Base-by-base conservation (phyloP, 2,888 invertebrate genomes). In the Clitarchus hookeri region DNA sequence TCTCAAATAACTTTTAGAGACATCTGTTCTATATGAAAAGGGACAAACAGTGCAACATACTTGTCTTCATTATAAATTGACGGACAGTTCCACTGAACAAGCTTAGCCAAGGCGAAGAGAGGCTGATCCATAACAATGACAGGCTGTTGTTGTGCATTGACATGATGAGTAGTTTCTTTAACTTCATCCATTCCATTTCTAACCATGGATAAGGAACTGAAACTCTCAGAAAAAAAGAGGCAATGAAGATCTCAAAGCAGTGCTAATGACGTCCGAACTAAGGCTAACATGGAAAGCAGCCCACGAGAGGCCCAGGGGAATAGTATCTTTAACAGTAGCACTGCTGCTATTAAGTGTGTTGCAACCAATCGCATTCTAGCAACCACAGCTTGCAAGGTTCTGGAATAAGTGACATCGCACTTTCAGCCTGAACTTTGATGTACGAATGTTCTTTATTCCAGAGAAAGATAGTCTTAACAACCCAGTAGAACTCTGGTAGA, bases 111-210 rank as follows among this genome's bases (percentile, higher is more conserved):
- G n/a, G 78, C 78, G 78, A 78, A 78, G 26, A 3, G n/a, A n/a
- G n/a, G 78, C 78, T 78, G 78, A 78, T 78, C 78, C 78, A 6
- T 78, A 78, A n/a, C n/a, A 25, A 78, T 6, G 78, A 78, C n/a
- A 6, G 9, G 78, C 26, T 78, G 13, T 78, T 78, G 78, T 25
- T 78, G 16, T 23, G 11, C 19, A 78, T 78, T 78, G 3, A 78
- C 25, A 78, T 6, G 78, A 23, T 19, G 78, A 26, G 78, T 23
- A 25, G 78, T 12, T 78, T 12, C 78, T 26, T 78, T 78, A 23
- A 78, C n/a, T 12, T 16, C 3, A 78, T 78, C 9, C 78, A 78
- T 78, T 78, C 78, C 13, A 78, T 78, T 11, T 23, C 78, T 11
- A 78, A 78, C 78, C 78, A 78, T 78, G n/a, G 78, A 78, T 78